Evolutionary conservation across 2,797 vertebrate genomes (phyloP).

Genomic region (Pterois miles): DNA sequence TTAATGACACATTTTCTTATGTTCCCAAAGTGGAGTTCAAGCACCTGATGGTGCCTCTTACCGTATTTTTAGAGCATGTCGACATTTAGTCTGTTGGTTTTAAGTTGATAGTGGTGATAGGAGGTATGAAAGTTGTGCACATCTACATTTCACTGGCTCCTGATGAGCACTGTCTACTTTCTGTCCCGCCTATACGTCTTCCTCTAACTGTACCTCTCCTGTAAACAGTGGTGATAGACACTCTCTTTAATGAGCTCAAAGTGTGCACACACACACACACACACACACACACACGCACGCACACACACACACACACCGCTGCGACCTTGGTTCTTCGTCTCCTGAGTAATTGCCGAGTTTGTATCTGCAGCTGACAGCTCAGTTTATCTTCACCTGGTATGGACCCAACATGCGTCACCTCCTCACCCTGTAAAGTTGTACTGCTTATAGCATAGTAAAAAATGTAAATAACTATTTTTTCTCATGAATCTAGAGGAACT

Average conservation of each 20-base stretch:
- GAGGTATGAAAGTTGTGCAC: neutral
- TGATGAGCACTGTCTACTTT: neutral
- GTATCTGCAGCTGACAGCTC: neutral
- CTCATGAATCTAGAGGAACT: neutral
- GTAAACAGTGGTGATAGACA: constrained; percentile 35
- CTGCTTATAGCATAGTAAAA: constrained; percentile 26
- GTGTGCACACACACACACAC: constrained; percentile 16
- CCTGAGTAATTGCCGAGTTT: constrained; percentile 24
- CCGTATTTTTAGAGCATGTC: neutral
- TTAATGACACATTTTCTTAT: neutral
- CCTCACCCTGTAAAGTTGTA: neutral
- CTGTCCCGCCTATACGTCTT: neutral
- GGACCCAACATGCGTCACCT: neutral
- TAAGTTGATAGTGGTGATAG: neutral
- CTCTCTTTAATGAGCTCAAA: constrained; percentile 48
- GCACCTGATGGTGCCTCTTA: too few relatives aligned
- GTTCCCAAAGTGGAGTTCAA: neutral
- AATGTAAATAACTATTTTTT: neutral
- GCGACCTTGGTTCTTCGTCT: constrained; percentile 29
- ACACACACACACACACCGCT: neutral
- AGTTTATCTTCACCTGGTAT: neutral
- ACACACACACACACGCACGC: neutral
- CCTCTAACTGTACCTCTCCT: neutral
- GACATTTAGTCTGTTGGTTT: neutral
- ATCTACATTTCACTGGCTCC: neutral